A percentile compares a stretch with the other conserved stretches of the same genome.
phyloP scores from a whole-genome alignment of 1,140 invertebrate genomes.

The Ips nitidus region DNA sequence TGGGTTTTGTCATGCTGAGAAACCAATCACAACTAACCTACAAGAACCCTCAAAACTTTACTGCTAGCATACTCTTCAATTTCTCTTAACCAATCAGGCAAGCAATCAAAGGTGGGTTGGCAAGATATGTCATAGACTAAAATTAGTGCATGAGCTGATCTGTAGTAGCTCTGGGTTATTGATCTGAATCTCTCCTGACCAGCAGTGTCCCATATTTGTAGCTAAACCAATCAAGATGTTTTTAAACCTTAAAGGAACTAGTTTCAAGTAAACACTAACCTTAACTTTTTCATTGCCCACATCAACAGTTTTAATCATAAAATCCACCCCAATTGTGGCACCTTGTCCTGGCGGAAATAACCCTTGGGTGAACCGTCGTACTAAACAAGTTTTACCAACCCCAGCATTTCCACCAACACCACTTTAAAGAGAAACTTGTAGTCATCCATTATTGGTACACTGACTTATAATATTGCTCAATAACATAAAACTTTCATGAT shows the following conservation, averaged over 20 bases:
- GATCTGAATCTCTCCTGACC: conserved; percentile 97
- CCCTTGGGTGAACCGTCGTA: conserved; percentile 88
- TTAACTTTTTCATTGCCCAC: conserved; percentile 98
- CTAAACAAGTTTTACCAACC: conserved; percentile 92
- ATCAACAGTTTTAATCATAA: conserved; percentile 99
- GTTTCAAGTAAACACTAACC: conserved; percentile 56
- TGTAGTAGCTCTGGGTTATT: conserved; percentile 97
- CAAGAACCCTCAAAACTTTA: conserved; percentile 90
- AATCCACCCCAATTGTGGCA: conserved; percentile 98
- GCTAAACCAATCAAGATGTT: conserved; percentile 56
- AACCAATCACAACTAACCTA: conserved; percentile 61
- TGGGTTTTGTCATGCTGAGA: conserved; percentile 41
- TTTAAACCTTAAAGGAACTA: conserved; percentile 26
- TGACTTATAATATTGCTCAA: no score
- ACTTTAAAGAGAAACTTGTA: conserved; percentile 99
- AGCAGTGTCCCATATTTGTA: conserved; percentile 98
- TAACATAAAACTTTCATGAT: no score
- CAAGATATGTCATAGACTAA: conserved; percentile 97
- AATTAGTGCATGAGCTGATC: conserved; percentile 95
- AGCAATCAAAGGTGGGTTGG: conserved; percentile 94
- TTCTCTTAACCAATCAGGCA: conserved; percentile 93
- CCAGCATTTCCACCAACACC: conserved; percentile 91
- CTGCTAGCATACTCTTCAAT: conserved; percentile 95
- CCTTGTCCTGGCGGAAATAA: conserved; percentile 96
- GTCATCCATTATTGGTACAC: conserved; percentile 77